A percentile compares a stretch with the other conserved stretches of the same genome.
Evolutionary conservation across 2,113 vertebrate genomes (phyloP).

Genomic region (Bufo bufo): DNA sequence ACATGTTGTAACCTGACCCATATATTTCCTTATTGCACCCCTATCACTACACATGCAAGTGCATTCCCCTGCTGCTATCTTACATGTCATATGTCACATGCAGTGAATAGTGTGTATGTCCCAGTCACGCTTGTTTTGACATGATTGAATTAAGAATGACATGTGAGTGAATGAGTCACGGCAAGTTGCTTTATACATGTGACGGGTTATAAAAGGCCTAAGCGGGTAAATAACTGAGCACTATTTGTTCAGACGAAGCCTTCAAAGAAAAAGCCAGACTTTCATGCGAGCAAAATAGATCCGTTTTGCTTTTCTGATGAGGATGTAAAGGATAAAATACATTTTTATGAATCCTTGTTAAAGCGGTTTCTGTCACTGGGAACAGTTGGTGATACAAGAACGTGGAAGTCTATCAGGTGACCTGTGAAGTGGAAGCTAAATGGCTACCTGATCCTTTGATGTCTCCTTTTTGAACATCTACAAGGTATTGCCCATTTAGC

Average conservation of each 20-base stretch:
- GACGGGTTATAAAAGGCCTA: not conserved
- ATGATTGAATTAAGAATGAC: not conserved
- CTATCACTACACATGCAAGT: not conserved
- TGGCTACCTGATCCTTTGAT: not conserved
- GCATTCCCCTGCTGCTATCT: not conserved
- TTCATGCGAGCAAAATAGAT: not conserved
- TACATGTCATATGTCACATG: not conserved
- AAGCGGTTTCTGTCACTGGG: not conserved
- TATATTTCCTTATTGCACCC: not conserved
- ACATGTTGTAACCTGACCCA: not conserved
- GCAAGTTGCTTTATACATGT: not conserved
- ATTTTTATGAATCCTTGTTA: not conserved
- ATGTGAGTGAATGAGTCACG: slow-evolving; percentile 15
- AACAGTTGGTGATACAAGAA: not conserved
- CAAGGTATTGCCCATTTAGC: not conserved
- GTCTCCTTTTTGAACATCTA: not conserved
- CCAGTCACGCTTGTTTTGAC: not conserved
- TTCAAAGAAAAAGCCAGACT: not conserved
- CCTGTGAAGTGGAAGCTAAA: not conserved
- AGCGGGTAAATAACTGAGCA: not conserved
- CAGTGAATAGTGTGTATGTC: not conserved
- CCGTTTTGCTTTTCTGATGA: not conserved
- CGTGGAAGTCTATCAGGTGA: not conserved
- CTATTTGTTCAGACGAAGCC: not conserved
- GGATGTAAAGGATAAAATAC: not conserved